Evolutionary conservation across 92 coral and sea anemone species (phyloP).

Genomic region (Muricea muricata): DNA sequence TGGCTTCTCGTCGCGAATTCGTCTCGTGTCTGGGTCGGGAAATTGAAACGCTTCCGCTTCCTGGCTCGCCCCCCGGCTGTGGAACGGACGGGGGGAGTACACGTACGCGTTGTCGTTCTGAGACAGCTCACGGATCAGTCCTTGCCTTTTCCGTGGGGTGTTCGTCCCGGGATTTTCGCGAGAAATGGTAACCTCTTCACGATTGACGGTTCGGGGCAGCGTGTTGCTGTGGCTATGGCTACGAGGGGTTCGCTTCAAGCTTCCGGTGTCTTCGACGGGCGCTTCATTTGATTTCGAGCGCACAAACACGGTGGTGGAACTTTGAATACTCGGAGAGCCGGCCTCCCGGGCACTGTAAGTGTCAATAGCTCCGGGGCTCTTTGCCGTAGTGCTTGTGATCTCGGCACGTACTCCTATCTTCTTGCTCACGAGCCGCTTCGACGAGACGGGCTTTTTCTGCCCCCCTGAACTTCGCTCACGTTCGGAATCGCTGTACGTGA

Average conservation of each 20-base stretch:
- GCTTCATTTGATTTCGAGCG: conserved; percentile 36
- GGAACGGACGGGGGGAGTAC: conserved; percentile 42
- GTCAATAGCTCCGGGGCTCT: conserved; percentile 40
- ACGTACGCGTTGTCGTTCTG: conserved; percentile 34
- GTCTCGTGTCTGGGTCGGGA: conserved; percentile 38
- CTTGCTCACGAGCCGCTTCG: conserved; percentile 45
- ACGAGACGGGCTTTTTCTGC: conserved; percentile 26
- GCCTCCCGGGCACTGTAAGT: conserved; percentile 16
- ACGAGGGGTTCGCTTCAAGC: conserved; percentile 13
- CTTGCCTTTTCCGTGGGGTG: conserved; percentile 62
- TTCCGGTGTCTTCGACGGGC: conserved; percentile 6
- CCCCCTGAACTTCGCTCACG: background rate
- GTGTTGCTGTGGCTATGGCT: conserved; percentile 1
- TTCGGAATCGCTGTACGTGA: conserved; percentile 30
- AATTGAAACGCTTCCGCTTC: conserved; percentile 35
- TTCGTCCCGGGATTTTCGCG: conserved; percentile 45
- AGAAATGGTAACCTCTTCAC: conserved; percentile 39
- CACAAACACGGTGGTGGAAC: conserved; percentile 44
- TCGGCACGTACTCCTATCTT: conserved; percentile 48
- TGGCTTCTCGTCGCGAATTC: conserved; percentile 34
- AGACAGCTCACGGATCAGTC: conserved; percentile 45
- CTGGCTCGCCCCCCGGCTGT: background rate
- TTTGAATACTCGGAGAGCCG: conserved; percentile 28
- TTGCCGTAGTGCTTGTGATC: conserved; percentile 49
- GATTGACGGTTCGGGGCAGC: conserved; percentile 33